phyloP scores from a whole-genome alignment of 2,888 invertebrate species.

The Brachyptera putata region DNA sequence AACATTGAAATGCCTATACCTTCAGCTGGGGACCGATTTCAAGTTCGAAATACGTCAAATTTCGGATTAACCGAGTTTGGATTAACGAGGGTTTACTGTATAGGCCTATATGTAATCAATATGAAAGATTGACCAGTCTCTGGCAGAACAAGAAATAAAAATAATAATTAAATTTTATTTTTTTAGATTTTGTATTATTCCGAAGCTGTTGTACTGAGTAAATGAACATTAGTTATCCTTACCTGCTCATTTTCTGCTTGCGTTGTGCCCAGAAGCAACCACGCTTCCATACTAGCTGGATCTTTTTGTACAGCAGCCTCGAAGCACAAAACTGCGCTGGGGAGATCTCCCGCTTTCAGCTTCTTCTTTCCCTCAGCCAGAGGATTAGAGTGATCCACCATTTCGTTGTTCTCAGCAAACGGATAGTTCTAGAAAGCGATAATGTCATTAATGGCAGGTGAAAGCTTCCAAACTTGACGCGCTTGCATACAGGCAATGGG shows the following conservation, averaged over 20 bases:
- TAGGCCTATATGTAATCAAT: not conserved
- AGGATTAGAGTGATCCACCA: slow-evolving; percentile 70
- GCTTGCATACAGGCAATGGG: too few relatives aligned
- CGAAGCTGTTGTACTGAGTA: not conserved
- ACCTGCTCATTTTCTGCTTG: slow-evolving; percentile 97
- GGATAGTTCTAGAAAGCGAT: slow-evolving; percentile 59
- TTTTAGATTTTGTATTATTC: too few relatives aligned
- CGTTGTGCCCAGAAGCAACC: slow-evolving; percentile 84
- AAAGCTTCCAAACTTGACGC: too few relatives aligned
- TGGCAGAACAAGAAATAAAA: not conserved
- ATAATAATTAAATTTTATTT: slow-evolving; percentile 4
- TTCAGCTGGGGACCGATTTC: too few relatives aligned
- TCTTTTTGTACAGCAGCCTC: slow-evolving; percentile 90
- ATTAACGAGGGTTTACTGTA: too few relatives aligned
- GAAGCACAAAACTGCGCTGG: slow-evolving; percentile 93
- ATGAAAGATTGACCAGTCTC: not conserved
- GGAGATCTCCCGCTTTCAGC: slow-evolving; percentile 82
- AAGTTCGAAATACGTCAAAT: too few relatives aligned
- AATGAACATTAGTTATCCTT: slow-evolving; percentile 8
- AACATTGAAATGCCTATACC: too few relatives aligned
- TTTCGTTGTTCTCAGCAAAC: slow-evolving; percentile 82
- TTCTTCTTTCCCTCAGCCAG: slow-evolving; percentile 81
- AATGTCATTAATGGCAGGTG: too few relatives aligned
- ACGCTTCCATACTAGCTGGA: slow-evolving; percentile 72
- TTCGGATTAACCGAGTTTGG: too few relatives aligned